Evolutionary conservation across 2,797 vertebrate species (phyloP), one percentile per base, ranked within the genome.

Genomic region (Anas capensis): DNA sequence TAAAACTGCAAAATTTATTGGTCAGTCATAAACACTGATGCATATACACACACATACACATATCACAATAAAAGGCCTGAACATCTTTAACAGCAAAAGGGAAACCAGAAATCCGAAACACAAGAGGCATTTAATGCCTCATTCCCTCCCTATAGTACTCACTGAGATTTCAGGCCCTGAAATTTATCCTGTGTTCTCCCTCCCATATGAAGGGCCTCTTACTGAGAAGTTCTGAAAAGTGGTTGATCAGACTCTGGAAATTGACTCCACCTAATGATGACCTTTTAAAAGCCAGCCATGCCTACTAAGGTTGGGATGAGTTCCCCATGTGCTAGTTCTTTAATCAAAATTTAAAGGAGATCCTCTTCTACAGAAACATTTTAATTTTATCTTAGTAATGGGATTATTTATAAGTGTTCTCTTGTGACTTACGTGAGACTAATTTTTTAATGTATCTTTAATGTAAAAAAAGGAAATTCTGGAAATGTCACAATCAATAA

Each of bases 301-400:
- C 23, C 38, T 66, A 38, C 19, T 0, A 0, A 66, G n/a, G 31
- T 31, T 69, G 24, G 10, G 16, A n/a, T 29, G 20, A 82, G 12
- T 31, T 92, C 4, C 42, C 12, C 19, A 21, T 10, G 11, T 51
- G 34, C 54, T 71, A 75, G 11, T 56, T 19, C 10, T 58, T 64
- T 76, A 65, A 65, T 4, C 8, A 8, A 87, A 57, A 15, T 33
- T 54, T 76, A 69, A 82, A 69, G 33, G 33, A 29, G 4, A 11
- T 88, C 81, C 75, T 84, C 10, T 69, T 80, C 40, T 73, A 23
- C 3, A 87, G 36, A 62, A 62, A 29, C 49, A 86, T 38, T 82
- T 2, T 10, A 36, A 86, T 38, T 82, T 3, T 12, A 31, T 85
- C n/a, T 73, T 65, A 36, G 5, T 48, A 79, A 72, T 5, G 33